Evolutionary conservation across 1,140 invertebrate species (phyloP).

Genomic region (Trachymyrmex cornetzi): DNA sequence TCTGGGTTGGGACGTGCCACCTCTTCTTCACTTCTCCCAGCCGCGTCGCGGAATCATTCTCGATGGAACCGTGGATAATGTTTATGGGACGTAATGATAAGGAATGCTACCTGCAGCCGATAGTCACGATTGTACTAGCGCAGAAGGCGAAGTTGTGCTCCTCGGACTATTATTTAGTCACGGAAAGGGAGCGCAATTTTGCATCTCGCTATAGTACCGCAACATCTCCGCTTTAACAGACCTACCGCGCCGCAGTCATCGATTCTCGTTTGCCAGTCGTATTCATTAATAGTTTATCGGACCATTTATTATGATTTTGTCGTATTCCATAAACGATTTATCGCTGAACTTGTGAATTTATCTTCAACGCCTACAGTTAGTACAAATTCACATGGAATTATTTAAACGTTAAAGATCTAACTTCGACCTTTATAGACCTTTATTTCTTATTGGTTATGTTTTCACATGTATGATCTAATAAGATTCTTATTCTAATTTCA

Average conservation of each 20-base stretch:
- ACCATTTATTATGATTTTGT: conserved; percentile 15
- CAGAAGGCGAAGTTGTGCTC: neutral
- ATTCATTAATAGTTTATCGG: conserved; percentile 22
- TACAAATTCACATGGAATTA: too few species aligned
- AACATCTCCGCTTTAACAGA: neutral
- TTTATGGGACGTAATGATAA: conserved; percentile 74
- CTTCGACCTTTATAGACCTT: too few species aligned
- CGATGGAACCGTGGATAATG: conserved; percentile 76
- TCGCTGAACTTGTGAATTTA: conserved; percentile 20
- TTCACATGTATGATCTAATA: too few species aligned
- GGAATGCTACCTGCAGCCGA: conserved; percentile 48
- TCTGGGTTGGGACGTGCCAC: conserved; percentile 61
- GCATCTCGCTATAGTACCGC: neutral
- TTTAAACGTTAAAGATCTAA: too few species aligned
- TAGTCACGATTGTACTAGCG: neutral
- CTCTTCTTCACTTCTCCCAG: conserved; percentile 65
- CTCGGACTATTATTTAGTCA: conserved; percentile 23
- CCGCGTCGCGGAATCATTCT: conserved; percentile 76
- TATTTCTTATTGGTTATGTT: too few species aligned
- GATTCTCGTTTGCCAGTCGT: conserved; percentile 35
- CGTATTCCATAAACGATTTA: conserved; percentile 8
- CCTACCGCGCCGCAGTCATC: conserved; percentile 39
- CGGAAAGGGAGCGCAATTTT: conserved; percentile 26
- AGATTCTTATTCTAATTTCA: neutral
- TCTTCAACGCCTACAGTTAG: neutral